Base-by-base conservation (phyloP, 1,140 invertebrate genomes). In the Ips nitidus region DNA sequence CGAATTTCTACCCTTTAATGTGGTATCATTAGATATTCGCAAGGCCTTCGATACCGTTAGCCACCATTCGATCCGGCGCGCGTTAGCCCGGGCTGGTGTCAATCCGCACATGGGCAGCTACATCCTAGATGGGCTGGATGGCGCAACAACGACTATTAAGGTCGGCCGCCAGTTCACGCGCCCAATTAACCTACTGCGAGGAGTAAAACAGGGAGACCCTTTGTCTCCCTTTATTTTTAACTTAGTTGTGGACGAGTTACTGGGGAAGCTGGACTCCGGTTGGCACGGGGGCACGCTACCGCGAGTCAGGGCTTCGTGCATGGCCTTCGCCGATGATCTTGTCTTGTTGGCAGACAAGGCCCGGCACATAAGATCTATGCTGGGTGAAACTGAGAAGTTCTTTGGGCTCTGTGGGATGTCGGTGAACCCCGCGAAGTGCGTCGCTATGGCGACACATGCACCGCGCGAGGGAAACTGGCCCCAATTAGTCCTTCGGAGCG, bases 291-390 rank as follows among this genome's bases (percentile, higher is more conserved):
- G 22, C 22, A 22, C 22, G 22, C 22, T 22, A 22, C 22, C 22
- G 22, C 22, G 22, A 22, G 22, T 22, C 22, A 22, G 22, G 22
- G 22, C 22, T 22, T 22, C 22, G 22, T 22, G 22, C 22, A 22
- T 22, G 22, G 22, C 22, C 22, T 45, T 45, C 2, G 81, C 80
- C 0, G 81, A 82, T 53, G 82, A 83, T 60, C 50, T 82, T 1
- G 71, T 80, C 5, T 58, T 83, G 3, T 7, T 83, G 1, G 69
- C 75, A 4, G 52, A 53, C 6, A 8, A 53, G 4, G 5, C 36
- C 52, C 7, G 5, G 4, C 6, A 53, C 6, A 4, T 53, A 53
- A 5, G 52, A 53, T 53, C 36, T 22, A 6, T 5, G 7, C 52
- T 36, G 52, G 52, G 7, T n/a, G 36, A 53, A 22, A 53, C 52